These are phyloP conservation scores for Drosophila yakuba DNA, from an alignment of 1,140 invertebrate genomes.

Conservation along the genomic window DNA sequence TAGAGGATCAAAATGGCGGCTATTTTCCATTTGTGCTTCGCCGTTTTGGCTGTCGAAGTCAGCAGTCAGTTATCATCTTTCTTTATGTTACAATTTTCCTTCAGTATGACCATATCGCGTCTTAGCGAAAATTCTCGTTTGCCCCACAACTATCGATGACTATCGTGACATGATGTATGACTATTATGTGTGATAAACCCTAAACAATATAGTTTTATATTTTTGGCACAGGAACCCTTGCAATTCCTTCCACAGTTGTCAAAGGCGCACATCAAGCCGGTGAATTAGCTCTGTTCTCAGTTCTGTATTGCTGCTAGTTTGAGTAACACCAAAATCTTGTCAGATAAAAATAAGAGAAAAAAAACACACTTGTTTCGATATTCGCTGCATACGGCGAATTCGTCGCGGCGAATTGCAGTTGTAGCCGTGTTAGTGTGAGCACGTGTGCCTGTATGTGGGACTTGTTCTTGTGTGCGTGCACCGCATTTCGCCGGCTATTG, in stretches of 20 bases:
- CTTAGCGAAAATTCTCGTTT: not conserved
- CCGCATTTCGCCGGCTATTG: not conserved
- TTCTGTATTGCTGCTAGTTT: no score
- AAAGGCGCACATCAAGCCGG: no score
- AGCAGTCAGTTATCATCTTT: not conserved
- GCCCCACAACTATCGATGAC: not conserved
- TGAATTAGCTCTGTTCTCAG: no score
- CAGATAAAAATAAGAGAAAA: not conserved
- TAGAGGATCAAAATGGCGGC: not conserved
- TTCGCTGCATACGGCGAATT: not conserved
- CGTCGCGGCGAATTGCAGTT: conserved; percentile 32
- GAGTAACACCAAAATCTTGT: no score
- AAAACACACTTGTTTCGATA: not conserved
- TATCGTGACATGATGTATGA: not conserved
- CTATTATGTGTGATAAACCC: no score
- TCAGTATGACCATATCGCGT: not conserved
- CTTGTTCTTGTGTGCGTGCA: not conserved
- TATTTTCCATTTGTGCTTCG: not conserved
- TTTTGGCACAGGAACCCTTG: no score
- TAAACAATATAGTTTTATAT: no score
- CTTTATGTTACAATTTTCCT: not conserved
- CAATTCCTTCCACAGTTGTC: no score
- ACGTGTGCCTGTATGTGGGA: not conserved
- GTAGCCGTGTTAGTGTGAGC: conserved; percentile 1
- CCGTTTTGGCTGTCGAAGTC: not conserved